phyloP scores from a whole-genome alignment of 2,888 invertebrate genomes.

The Meliscaeva auricollis region DNA sequence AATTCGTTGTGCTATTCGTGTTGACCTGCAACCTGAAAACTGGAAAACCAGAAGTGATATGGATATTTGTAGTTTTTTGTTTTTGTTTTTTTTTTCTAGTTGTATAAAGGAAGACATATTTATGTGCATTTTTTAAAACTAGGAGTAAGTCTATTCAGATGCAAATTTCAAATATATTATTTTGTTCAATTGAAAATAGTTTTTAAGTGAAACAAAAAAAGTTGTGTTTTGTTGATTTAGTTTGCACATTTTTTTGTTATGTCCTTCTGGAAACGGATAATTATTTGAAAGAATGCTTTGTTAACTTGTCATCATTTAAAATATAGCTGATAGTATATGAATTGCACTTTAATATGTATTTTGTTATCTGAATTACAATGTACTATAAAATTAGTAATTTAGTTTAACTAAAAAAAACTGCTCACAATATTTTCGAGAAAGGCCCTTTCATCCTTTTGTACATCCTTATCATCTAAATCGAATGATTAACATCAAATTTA shows the following conservation, averaged over 20 bases:
- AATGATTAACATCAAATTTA: no score
- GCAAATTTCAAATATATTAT: background rate
- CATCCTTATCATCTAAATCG: no score
- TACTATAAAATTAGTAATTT: no score
- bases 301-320: no score
- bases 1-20: conserved; percentile 13
- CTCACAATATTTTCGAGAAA: no score
- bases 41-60: background rate
- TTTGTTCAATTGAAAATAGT: background rate
- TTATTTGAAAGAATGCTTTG: no score
- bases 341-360: no score
- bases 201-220: background rate
- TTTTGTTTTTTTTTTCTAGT: background rate
- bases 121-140: conserved; percentile 11
- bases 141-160: background rate
- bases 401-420: no score
- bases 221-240: background rate
- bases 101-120: background rate
- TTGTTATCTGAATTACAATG: no score
- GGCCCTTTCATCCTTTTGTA: no score
- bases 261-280: background rate
- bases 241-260: background rate
- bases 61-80: background rate
- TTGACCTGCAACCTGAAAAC: conserved; percentile 32
- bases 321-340: no score